phyloP scores from a whole-genome alignment of 2,888 invertebrate genomes.

The Vanessa cardui region DNA sequence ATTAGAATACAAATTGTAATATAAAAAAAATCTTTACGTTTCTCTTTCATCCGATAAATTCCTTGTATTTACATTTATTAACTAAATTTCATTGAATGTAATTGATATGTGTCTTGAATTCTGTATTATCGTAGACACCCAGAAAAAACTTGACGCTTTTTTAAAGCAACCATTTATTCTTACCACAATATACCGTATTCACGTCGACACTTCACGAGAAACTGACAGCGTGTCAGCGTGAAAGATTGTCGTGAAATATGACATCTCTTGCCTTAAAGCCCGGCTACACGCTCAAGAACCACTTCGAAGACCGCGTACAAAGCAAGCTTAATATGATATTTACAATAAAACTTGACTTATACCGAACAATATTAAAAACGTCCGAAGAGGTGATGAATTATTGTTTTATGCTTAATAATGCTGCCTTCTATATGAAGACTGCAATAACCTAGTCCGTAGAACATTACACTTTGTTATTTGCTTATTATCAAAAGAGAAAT shows the following conservation, averaged over 20 bases:
- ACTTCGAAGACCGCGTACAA: not conserved
- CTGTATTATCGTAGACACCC: not conserved
- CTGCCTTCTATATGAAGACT: no score
- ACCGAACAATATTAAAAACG: no score
- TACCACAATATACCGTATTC: slow-evolving; percentile 2
- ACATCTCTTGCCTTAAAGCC: not conserved
- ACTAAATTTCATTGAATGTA: no score
- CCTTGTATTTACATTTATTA: no score
- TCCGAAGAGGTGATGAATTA: no score
- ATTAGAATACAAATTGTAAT: no score
- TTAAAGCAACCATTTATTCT: slow-evolving; percentile 8
- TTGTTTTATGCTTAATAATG: no score
- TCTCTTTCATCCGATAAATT: no score
- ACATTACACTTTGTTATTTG: no score
- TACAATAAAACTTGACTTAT: not conserved
- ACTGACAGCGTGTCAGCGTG: slow-evolving; percentile 15
- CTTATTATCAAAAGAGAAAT: no score
- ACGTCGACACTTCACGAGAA: slow-evolving; percentile 7
- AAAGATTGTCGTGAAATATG: slow-evolving; percentile 18
- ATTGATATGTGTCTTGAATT: not conserved
- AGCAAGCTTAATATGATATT: not conserved
- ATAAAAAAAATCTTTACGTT: no score
- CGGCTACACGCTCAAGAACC: not conserved
- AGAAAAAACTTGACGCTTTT: not conserved
- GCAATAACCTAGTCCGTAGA: no score